Conservation (phyloP, 2,797 vertebrate genomes). For the Melanotaenia parkinsoni region DNA sequence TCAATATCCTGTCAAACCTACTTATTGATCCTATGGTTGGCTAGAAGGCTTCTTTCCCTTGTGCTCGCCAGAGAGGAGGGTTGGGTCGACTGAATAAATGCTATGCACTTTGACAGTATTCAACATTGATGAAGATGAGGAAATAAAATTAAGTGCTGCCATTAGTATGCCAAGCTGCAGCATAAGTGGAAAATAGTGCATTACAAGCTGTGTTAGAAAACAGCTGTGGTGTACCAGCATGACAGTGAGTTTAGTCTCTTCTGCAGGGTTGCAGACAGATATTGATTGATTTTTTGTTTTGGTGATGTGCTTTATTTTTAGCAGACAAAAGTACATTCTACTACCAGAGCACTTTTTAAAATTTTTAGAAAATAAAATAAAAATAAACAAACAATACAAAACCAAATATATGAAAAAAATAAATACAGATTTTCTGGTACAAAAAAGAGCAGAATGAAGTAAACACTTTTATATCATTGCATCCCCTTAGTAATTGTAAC, state of each 20-base stretch:
- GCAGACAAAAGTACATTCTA: no score
- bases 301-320: no score
- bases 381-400: no score
- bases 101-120: conserved; percentile 4
- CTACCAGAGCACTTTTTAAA: no score
- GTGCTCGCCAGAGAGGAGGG: conserved; percentile 2
- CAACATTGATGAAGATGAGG: conserved; percentile 16
- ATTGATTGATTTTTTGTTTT: no score
- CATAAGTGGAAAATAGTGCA: conserved; percentile 17
- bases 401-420: no score
- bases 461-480: no score
- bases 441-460: no score
- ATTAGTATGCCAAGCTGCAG: not conserved
- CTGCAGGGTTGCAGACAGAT: conserved; percentile 27
- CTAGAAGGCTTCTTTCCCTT: not conserved
- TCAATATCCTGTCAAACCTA: conserved; percentile 15
- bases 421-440: no score
- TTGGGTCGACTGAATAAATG: conserved; percentile 31
- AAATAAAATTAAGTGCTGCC: conserved; percentile 36
- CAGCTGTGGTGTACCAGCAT: conserved; percentile 40
- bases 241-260: conserved; percentile 50
- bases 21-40: conserved; percentile 36
- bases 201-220: conserved; percentile 28
- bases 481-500: no score
- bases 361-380: no score